Percentiles rank a stretch among this genome's conserved stretches.
phyloP scores from a whole-genome alignment of 2,113 vertebrate species.

The Gorsachius goisagi region DNA sequence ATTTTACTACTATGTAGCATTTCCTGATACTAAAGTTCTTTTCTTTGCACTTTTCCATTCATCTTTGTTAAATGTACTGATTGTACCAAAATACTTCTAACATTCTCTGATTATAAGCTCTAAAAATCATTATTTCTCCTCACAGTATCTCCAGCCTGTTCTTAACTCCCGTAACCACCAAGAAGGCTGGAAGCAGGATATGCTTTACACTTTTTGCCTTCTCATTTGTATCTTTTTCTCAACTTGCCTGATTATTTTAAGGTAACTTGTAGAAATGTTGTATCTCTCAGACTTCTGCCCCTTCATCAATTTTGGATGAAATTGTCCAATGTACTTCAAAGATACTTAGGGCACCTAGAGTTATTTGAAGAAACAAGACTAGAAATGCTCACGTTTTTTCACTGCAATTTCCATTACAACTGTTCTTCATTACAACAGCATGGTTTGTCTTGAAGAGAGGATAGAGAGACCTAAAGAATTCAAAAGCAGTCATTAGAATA shows the following conservation, averaged over 20 bases:
- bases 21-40: background rate
- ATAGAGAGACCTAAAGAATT: background rate
- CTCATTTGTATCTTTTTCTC: background rate
- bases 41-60: background rate
- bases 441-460: background rate
- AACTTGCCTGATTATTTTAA: background rate
- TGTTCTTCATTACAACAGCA: background rate
- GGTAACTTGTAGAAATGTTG: background rate
- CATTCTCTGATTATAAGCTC: background rate
- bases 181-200: background rate
- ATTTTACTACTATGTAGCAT: background rate
- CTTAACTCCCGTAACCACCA: background rate
- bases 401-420: background rate
- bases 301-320: background rate
- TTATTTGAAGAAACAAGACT: background rate
- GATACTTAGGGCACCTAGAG: fast-evolving
- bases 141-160: background rate
- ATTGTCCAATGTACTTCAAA: background rate
- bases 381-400: background rate
- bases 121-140: background rate
- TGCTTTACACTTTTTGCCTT: background rate
- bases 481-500: background rate
- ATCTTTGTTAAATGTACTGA: background rate
- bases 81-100: background rate
- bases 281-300: background rate